Conservation (phyloP, 2,888 invertebrate species). For the Drosophila setosimentum region DNA sequence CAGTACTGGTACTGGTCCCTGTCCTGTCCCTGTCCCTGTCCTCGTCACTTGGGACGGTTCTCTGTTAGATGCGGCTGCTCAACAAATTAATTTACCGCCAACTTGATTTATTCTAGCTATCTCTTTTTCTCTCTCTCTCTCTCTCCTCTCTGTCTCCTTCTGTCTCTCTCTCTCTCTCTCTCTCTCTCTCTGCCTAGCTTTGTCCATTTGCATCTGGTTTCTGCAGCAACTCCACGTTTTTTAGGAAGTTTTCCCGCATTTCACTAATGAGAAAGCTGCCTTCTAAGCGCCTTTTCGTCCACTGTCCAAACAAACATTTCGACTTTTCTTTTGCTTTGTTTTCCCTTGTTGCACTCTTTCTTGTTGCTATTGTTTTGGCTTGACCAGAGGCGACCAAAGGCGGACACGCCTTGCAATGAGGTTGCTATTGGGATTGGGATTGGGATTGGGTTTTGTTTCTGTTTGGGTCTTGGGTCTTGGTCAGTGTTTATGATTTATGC, state of each 20-base stretch:
- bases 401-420: slow-evolving; percentile 49
- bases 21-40: not conserved
- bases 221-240: not conserved
- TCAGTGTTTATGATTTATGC: slow-evolving; percentile 43
- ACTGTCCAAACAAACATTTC: slow-evolving; percentile 47
- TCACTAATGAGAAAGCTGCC: slow-evolving; percentile 32
- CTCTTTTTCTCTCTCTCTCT: not conserved
- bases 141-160: not conserved
- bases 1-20: not conserved
- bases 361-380: slow-evolving; percentile 37
- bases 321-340: slow-evolving; percentile 23
- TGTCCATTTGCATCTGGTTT: not conserved
- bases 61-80: slow-evolving; percentile 28
- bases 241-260: slow-evolving; percentile 16
- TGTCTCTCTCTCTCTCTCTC: not conserved
- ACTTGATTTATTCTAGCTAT: slow-evolving; percentile 48
- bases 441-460: not conserved
- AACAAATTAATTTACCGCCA: slow-evolving; percentile 67
- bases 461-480: no score
- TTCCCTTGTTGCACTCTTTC: not conserved
- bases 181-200: not conserved
- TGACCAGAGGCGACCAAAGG: slow-evolving; percentile 39
- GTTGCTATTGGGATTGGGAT: not conserved
- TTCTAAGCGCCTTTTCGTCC: slow-evolving; percentile 8
- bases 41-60: slow-evolving; percentile 20